Base-by-base conservation (phyloP, 2,113 vertebrate species). In the Nestor notabilis region DNA sequence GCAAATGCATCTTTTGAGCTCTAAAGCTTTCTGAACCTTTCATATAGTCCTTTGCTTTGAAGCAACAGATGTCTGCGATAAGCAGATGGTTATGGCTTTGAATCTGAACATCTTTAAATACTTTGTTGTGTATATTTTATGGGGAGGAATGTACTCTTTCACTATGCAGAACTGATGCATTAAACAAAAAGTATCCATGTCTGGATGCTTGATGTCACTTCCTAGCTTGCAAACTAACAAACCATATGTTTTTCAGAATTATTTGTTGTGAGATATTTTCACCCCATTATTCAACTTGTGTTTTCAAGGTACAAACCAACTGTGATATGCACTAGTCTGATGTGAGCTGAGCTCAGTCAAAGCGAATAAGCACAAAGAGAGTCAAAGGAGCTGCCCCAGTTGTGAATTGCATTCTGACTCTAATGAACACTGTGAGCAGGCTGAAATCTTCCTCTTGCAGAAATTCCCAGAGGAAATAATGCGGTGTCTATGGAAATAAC, bases 221-320 rank as follows among this genome's bases (percentile, higher is more conserved):
- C 72, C 81, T 75, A 89, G 60, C 46, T 79, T 69, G 56, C 84
- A 93, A 90, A 82, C 28, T 86, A 95, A 94, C 72, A 95, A 92
- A 68, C 66, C 47, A 72, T 60, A 61, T 56, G 56, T 92, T 86
- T 91, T 89, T 66, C 63, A 86, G 80, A 41, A 72, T 77, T 72
- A 95, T 90, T 95, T 88, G 29, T 87, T 86, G 72, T 72, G 60
- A 78, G 39, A 53, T 85, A 91, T 71, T 96, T 97, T 97, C 76
- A 85, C 65, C 52, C 74, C 58, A 50, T 96, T 94, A 92, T 71
- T 96, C 93, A 88, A 83, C 91, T 85, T 88, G 61, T 95, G 90
- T 93, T 95, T 97, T 96, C 70, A 43, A 94, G 91, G 93, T 94
- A 89, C 95, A 98, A 97, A 96, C 70, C 61, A 90, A 55, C 55